Evolutionary conservation across 2,888 invertebrate genomes (phyloP), one percentile per base, ranked within the genome.

Genomic region (Drosophila pegasa): DNA sequence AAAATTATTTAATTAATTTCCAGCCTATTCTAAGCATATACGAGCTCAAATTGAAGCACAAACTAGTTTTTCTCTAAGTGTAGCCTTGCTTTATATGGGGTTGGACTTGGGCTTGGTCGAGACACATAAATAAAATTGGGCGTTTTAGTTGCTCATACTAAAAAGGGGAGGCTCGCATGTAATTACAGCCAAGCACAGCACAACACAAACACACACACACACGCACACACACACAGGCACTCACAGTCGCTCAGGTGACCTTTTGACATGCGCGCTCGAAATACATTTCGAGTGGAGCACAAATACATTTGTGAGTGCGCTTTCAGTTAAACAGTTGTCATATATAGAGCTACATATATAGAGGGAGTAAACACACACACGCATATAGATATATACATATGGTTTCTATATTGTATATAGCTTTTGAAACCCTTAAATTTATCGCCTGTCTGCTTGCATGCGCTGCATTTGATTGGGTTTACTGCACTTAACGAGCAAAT

Each of bases 241-340:
- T 16, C 31, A 51, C 64, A 60, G 52, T 59, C 63, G 62, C 64
- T 71, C 63, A 69, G 79, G 63, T 80, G 88, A 88, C 88, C 88
- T 87, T 75, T 86, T 88, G 88, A 88, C 88, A 88, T 88, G 88
- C 88, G 89, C 88, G 81, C 82, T 81, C 71, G 75, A 82, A 87
- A 84, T 80, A 86, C 78, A 86, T 83, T 80, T 86, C 83, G 78
- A 75, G 83, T 80, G 83, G 73, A 75, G 79, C 78, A 70, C 72
- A 64, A 57, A 67, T 71, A 85, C 74, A 75, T 65, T 25, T 33
- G 40, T 38, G 29, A 14, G 52, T 47, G 59, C 55, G 56, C n/a
- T 29, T 48, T 14, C 63, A 37, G 48, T 56, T 56, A 55, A 43
- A 56, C 47, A 50, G 58, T 45, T 2, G 33, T 16, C 43, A 37